Base-by-base conservation (phyloP, 2,113 vertebrate genomes). In the Silurus glanis region DNA sequence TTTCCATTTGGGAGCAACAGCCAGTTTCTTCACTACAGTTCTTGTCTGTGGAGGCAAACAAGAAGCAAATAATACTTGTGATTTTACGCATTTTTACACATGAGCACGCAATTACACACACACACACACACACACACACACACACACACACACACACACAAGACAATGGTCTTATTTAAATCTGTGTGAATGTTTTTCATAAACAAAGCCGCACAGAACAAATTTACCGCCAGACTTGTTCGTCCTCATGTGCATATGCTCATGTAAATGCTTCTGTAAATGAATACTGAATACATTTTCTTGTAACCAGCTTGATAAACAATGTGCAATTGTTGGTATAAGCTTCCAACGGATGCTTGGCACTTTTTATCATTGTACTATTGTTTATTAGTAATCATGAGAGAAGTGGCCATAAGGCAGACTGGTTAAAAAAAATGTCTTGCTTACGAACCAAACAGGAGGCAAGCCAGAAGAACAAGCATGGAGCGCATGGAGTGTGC, bases 1-100 rank as follows among this genome's bases (percentile, higher is more conserved):
- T 92, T 98, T 99, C 98, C 98, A 99, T 91, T 97, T 99, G 66
- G 98, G 98, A 13, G 98, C 97, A 87, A 99, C 97, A 0, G 98
- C 98, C 91, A 99, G 89, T 93, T 99, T 99, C 94, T 94, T 97
- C 91, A 99, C 94, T 0, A 95, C 97, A 82, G 97, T 99, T 88
- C 98, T 96, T 0, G 94, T 96, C 98, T 99, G 93, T 1, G 14
- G 21, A 55, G 1, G 28, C 58, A 74, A 87, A 49, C 19, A 82
- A 76, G 3, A 45, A 45, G 5, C 4, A 61, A n/a, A 62, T 9
- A 56, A 37, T 12, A 71, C 49, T 23, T 5, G 23, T 8, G 62
- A 9, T 23, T 25, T 25, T 17, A n/a, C 13, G 6, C 45, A 59
- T 62, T 64, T 56, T 64, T 21, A 69, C 55, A 81, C 19, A 69